Conservation (phyloP, 2,113 vertebrate genomes). For the Caranx melampygus region DNA sequence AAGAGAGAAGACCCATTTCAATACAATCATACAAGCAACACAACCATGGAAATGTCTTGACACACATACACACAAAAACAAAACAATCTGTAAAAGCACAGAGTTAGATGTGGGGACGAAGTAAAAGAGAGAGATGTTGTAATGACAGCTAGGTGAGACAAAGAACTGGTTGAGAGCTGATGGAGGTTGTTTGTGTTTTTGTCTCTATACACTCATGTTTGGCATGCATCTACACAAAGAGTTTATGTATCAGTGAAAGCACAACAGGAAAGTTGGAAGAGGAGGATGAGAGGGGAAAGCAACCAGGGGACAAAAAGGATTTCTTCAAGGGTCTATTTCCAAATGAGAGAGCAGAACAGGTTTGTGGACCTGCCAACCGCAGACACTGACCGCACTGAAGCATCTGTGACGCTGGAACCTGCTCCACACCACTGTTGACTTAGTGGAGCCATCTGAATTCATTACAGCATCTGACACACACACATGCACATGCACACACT, state of each 20-base stretch:
- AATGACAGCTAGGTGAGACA: conserved; percentile 65
- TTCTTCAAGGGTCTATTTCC: conserved; percentile 69
- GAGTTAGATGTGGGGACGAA: conserved; percentile 43
- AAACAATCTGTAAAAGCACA: conserved; percentile 15
- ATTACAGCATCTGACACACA: conserved; percentile 28
- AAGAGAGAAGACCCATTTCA: conserved; percentile 59
- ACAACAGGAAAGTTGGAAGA: neutral
- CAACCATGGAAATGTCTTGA: conserved; percentile 19
- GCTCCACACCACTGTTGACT: conserved; percentile 68
- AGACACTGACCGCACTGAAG: conserved; percentile 46
- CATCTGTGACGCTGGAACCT: conserved; percentile 49
- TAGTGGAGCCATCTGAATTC: conserved; percentile 68
- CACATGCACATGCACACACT: conserved; percentile 8
- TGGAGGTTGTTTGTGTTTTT: conserved; percentile 9
- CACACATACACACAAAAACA: neutral
- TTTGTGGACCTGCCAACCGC: conserved; percentile 41
- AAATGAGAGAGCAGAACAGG: conserved; percentile 47
- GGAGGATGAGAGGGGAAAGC: conserved; percentile 31
- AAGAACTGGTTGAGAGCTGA: conserved; percentile 38
- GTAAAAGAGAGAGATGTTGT: conserved; percentile 43
- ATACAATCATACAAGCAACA: conserved; percentile 52
- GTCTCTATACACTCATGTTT: neutral
- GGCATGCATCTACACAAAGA: conserved; percentile 8
- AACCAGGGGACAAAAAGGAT: conserved; percentile 63
- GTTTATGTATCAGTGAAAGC: conserved; percentile 18